Evolutionary conservation across 2,113 vertebrate genomes (phyloP), one percentile per base, ranked within the genome.

Genomic region (Percina caprodes): DNA sequence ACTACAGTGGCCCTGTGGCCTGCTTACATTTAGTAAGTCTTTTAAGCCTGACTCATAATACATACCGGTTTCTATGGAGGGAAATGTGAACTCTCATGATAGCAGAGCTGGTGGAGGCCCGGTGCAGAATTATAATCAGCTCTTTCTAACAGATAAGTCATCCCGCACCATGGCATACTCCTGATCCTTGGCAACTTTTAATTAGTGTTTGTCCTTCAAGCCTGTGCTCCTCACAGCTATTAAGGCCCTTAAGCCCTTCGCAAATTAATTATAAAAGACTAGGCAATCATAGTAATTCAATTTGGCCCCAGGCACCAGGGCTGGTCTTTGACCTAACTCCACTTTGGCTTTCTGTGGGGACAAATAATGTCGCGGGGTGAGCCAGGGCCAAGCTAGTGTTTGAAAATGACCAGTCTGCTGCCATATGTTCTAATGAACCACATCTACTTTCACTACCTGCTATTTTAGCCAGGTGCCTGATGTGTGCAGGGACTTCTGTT

Each of bases 131-230:
- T 79, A 82, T 88, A 89, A 92, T 91, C 82, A 86, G 82, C 79
- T 86, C 79, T 88, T 89, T 89, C 76, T 26, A 77, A 78, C 77
- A 77, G 84, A 88, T 88, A 92, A 91, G 83, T 91, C 86, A 62
- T 80, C 62, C 75, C 46, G 83, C 77, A 81, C 59, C 8, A 26
- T 86, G 69, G 86, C 92, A 86, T 93, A 89, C 93, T 95, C 91
- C 92, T 93, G 93, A 95, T 95, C 90, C 92, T 92, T 88, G 86
- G 92, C 89, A 96, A 95, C 91, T 95, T 95, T 96, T 96, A 97
- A 97, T 97, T 97, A 97, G 96, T 95, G 95, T 95, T 95, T 95
- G 96, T 96, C 96, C 96, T 97, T 96, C 96, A 97, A 95, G 90
- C 92, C 91, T 89, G 90, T 92, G 89, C 93, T 94, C 92, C 94